A percentile compares a stretch with the other conserved stretches of the same genome.
These are phyloP conservation scores for Strongylocentrotus purpuratus DNA, from an alignment of 35 echinoderm and acorn worm species.

Conservation along the genomic window DNA sequence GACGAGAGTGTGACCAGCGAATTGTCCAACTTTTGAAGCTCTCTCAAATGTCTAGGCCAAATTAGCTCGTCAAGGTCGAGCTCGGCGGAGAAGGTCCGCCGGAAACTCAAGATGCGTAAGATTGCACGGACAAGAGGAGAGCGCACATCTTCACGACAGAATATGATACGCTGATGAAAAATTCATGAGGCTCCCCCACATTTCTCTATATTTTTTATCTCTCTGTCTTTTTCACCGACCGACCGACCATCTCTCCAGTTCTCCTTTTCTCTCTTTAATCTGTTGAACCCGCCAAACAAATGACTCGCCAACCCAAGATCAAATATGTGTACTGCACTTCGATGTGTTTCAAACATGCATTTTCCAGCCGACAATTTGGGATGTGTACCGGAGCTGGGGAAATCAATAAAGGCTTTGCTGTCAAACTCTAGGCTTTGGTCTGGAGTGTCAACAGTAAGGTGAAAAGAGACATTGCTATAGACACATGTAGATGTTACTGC, in stretches of 20 bases:
- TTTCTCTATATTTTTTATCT: conserved; percentile 36
- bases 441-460: conserved; percentile 38
- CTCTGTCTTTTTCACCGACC: conserved; percentile 1
- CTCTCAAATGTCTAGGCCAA: conserved; percentile 48
- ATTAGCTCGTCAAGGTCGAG: conserved; percentile 54
- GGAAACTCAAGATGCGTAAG: conserved; percentile 53
- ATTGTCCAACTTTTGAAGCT: conserved; percentile 42
- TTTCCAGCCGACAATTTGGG: conserved; percentile 48
- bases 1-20: conserved; percentile 18
- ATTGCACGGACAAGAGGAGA: conserved; percentile 50
- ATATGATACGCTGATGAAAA: conserved; percentile 52
- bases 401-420: conserved; percentile 51
- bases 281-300: conserved; percentile 50
- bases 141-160: conserved; percentile 29
- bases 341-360: conserved; percentile 55
- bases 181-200: conserved; percentile 46
- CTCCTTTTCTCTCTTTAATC: conserved; percentile 42
- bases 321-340: conserved; percentile 57
- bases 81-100: conserved; percentile 25
- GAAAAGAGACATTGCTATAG: not conserved
- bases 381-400: conserved; percentile 45
- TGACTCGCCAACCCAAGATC: conserved; percentile 34
- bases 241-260: not conserved
- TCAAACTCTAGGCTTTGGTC: conserved; percentile 33
- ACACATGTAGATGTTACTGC: not conserved